Evolutionary conservation across 2,113 vertebrate species (phyloP), one percentile per base, ranked within the genome.

Genomic region (Thunnus maccoyii): DNA sequence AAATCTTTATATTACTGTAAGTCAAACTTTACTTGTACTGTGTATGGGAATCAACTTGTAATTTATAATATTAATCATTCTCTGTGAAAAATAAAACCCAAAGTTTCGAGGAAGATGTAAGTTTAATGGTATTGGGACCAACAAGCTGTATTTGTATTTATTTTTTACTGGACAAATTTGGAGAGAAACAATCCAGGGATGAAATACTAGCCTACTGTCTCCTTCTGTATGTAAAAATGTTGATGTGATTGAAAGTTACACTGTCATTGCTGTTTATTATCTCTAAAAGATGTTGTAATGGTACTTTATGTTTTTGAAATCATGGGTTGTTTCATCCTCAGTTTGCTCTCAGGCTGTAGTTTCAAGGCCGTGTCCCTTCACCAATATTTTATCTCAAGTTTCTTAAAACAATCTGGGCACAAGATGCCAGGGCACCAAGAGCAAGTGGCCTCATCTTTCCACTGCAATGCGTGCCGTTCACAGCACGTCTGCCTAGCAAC

Each of bases 401-500:
- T 58, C 46, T 76, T 27, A 16, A 32, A 77, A 44, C 44, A 18
- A 4, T 57, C 25, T 57, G 12, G 66, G 55, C 30, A 51, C 9
- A 27, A 14, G 12, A 61, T 67, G 32, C 55, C 30, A 57, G 15
- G 46, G 15, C 16, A 25, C 61, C 22, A 22, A 54, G 22, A 44
- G 52, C n/a, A 41, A 32, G 27, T 55, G 66, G 12, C 46, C 22
- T 18, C 20, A 52, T 86, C 48, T 16, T 36, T 63, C 25, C 46
- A 14, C 25, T 76, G 41, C 65, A 70, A 64, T 32, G 3, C 1
- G 4, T 62, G 56, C 44, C 46, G 20, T 27, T 30, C 9, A 73
- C 57, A 68, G 25, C 44, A 51, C 56, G 85, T 83, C 32, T 83
- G 75, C 70, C 65, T 54, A 51, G 83, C 81, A 70, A 65, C 52